Base-by-base conservation (phyloP, 2,797 vertebrate species). In the Rhinella marina region DNA sequence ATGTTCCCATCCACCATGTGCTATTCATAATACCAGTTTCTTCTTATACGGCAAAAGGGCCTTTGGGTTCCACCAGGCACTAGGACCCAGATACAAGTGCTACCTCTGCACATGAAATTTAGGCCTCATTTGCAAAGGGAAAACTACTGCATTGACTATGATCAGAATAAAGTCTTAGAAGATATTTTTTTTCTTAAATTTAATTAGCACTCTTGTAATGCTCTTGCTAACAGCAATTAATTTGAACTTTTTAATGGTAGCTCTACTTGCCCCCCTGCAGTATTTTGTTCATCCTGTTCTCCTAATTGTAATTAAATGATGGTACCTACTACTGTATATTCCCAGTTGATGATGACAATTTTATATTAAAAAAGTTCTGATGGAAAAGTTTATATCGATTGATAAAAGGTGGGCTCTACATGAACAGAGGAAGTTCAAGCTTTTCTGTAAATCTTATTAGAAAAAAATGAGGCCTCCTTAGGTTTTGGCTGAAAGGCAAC, bases 211-310 rank as follows among this genome's bases (percentile, higher is more conserved):
- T 73, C 11, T 19, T 73, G 29, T 48, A 73, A 73, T 48, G 52
- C 72, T 50, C 41, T 52, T 23, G 2, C 41, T 75, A 75, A 52
- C 10, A 75, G 41, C 41, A 75, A 75, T 75, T 75, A 75, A 52
- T 75, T 48, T 32, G 72, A 75, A 75, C 72, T 75, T 75, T 48
- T 75, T 75, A 75, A 75, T 75, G 72, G 72, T 75, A 75, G 52
- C 21, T n/a, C 48, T 52, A 1, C 41, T 75, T 32, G 10, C 21
- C 72, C 70, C 41, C 72, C 72, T 73, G 21, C 41, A 50, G 72
- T n/a, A n/a, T 75, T 52, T 52, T 52, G 52, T 75, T 75, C 19
- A 75, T 75, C 10, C 41, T 75, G 72, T 52, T 50, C 50, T 75
- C 41, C 72, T 52, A 52, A 75, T 75, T 75, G 72, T 50, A 75